These are phyloP conservation scores for Gymnarchus niloticus DNA, from an alignment of 2,113 vertebrate genomes.

Conservation along the genomic window DNA sequence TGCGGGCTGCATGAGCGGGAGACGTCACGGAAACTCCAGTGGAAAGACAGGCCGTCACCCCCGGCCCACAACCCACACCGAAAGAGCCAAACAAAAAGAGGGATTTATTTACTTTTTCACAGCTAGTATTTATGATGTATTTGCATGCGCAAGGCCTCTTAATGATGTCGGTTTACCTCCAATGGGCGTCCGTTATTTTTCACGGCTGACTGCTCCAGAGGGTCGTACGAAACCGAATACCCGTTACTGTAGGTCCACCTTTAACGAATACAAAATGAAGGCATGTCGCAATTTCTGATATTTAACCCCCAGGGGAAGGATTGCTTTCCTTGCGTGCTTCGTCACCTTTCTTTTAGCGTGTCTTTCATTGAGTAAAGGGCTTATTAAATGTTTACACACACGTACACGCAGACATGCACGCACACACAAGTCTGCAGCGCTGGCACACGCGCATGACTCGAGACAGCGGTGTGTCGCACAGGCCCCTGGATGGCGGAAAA, in stretches of 20 bases:
- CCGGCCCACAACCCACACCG: not conserved
- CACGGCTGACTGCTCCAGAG: not conserved
- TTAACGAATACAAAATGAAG: not conserved
- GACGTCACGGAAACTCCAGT: not conserved
- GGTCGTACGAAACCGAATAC: not conserved
- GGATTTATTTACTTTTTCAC: slow-evolving; percentile 28
- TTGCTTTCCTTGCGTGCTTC: slow-evolving; percentile 36
- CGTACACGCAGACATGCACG: slow-evolving; percentile 28
- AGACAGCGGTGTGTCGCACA: not conserved
- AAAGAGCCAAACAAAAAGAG: not conserved
- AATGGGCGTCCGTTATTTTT: not conserved
- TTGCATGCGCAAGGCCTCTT: slow-evolving; percentile 38
- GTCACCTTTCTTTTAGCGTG: slow-evolving; percentile 39
- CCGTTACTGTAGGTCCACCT: not conserved
- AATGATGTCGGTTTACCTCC: not conserved
- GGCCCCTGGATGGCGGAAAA: not conserved
- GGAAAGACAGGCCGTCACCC: not conserved
- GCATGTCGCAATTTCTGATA: not conserved
- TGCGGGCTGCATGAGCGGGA: not conserved
- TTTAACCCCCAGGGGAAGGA: not conserved
- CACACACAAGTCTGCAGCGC: not conserved
- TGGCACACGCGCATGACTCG: not conserved
- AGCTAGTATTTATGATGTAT: slow-evolving; percentile 37
- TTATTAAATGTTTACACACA: slow-evolving; percentile 51
- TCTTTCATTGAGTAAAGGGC: slow-evolving; percentile 66